These are phyloP conservation scores for Hetaerina americana DNA, from an alignment of 1,140 invertebrate species.

Conservation along the genomic window DNA sequence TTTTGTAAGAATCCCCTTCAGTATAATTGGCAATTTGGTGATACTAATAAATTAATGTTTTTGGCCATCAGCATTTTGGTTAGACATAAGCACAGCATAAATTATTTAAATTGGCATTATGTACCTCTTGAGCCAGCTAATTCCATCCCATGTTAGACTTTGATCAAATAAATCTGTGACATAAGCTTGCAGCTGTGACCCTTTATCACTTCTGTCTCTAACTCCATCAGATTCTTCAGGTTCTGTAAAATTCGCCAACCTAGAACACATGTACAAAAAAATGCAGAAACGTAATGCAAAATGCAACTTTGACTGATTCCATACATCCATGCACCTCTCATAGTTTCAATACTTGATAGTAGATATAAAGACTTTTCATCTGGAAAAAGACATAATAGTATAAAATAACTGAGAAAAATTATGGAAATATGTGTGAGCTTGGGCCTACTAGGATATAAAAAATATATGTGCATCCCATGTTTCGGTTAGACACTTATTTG, in stretches of 20 bases:
- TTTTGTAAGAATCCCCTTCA: slow-evolving; percentile 79
- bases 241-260: not conserved
- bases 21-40: slow-evolving; percentile 67
- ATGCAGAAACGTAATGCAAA: no score
- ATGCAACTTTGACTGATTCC: no score
- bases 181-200: not conserved
- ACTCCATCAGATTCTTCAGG: not conserved
- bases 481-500: no score
- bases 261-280: no score
- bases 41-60: slow-evolving; percentile 32
- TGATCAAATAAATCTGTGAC: not conserved
- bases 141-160: not conserved
- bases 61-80: slow-evolving; percentile 18
- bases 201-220: not conserved
- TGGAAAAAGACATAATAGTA: no score
- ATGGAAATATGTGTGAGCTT: no score
- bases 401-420: no score
- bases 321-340: no score
- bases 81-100: slow-evolving; percentile 7
- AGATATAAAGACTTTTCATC: no score
- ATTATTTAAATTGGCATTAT: not conserved
- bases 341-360: no score
- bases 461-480: no score
- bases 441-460: no score
- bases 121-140: not conserved